Evolutionary conservation across 2,113 vertebrate species (phyloP), one percentile per base, ranked within the genome.

Genomic region (Callipepla squamata): DNA sequence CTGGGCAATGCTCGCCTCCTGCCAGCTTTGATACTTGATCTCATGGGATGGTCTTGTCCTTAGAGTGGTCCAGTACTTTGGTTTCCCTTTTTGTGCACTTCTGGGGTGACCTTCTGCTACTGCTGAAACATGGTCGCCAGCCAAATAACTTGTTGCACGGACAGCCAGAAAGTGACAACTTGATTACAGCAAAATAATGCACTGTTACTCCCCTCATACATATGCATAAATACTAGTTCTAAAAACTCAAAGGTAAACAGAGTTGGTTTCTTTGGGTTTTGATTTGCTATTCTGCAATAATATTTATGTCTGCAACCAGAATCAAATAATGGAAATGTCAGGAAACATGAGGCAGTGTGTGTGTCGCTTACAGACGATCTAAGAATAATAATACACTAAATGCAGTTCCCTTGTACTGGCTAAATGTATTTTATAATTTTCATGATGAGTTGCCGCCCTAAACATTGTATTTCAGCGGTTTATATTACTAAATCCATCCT

Each of bases 361-460:
- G 63, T 62, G 86, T 84, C 86, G 82, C 73, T 96, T 93, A 83
- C 92, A 59, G 91, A 95, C 53, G 84, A 51, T 50, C 80, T 69
- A 75, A 90, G 92, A 83, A 85, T 81, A 94, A 87, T 7, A 97
- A 94, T 47, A 82, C 87, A 91, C 74, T 94, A 95, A 97, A 95
- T 66, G 62, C 59, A 92, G 62, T 38, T 26, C 30, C 92, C 81
- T 78, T 87, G 63, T 89, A 96, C 87, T 80, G 83, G 70, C 79
- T 96, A 96, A 96, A 93, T 87, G 72, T 70, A 92, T 96, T 96
- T 96, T 94, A 95, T 87, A 95, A 94, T 93, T 94, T 96, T 90
- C 70, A 40, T 93, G 80, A 96, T 96, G 69, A 94, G 93, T 96
- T 96, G 82, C 75, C 92, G 86, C 77, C 94, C 85, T 92, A 91